Evolutionary conservation across 1,140 invertebrate species (phyloP).

Genomic region (Pseudomyrmex flavicornis): DNA sequence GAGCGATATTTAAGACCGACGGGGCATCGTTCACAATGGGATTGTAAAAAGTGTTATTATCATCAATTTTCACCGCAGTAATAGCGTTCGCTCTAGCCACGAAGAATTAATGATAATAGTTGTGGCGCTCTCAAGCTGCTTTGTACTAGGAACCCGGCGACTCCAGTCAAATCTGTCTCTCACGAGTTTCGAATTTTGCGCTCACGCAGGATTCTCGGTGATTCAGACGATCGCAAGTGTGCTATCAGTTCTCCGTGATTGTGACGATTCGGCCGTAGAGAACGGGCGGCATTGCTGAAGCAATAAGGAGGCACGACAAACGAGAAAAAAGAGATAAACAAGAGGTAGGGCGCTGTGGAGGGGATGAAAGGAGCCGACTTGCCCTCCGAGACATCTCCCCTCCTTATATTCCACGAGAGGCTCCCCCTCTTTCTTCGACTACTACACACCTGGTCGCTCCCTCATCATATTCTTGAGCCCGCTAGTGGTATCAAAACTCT

Average conservation of each 20-base stretch:
- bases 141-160: not conserved
- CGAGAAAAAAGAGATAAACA: conserved; percentile 73
- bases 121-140: conserved; percentile 10
- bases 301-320: conserved; percentile 65
- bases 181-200: conserved; percentile 36
- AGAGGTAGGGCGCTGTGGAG: conserved; percentile 60
- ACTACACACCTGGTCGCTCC: conserved; percentile 75
- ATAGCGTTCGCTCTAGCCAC: conserved; percentile 1
- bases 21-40: not conserved
- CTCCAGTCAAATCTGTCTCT: not conserved
- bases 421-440: conserved; percentile 62
- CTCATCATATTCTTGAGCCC: conserved; percentile 58
- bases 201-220: conserved; percentile 19
- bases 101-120: conserved; percentile 62
- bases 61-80: conserved; percentile 56
- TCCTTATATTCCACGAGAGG: conserved; percentile 28
- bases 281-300: conserved; percentile 35
- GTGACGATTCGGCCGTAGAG: conserved; percentile 37
- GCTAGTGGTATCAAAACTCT: conserved; percentile 67
- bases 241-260: conserved; percentile 68
- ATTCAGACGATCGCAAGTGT: conserved; percentile 36
- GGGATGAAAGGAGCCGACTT: conserved; percentile 79
- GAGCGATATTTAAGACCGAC: conserved; percentile 19
- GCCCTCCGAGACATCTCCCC: conserved; percentile 70
- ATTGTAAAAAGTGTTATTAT: conserved; percentile 62